Evolutionary conservation across 2,888 invertebrate genomes (phyloP), one percentile per base, ranked within the genome.

Genomic region (Agelastica alni): DNA sequence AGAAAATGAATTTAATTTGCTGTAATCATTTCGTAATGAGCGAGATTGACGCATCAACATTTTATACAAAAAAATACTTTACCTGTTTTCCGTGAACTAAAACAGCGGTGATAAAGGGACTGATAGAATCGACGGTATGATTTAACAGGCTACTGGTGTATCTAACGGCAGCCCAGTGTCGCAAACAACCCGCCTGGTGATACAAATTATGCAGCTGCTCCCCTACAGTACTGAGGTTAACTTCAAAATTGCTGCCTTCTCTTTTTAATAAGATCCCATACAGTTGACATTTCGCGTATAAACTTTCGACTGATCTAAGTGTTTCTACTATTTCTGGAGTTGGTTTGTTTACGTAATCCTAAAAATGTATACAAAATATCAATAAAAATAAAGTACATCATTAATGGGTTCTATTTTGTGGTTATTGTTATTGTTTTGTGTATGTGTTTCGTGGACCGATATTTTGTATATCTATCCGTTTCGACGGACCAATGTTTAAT

Each of bases 51-150:
- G n/a, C n/a, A n/a, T n/a, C n/a, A n/a, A n/a, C n/a, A n/a, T n/a
- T n/a, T n/a, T n/a, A n/a, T n/a, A n/a, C 5, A 18, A 22, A 26
- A n/a, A 26, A 51, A 22, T 14, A 37, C 63, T 57, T 64, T 69
- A 93, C 93, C 85, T 97, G 96, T 78, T 98, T 99, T 58, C 98
- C 98, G 77, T 96, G 92, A 32, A 99, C 99, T 41, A 99, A 83
- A 62, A 99, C 93, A 30, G 95, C 93, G 32, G 99, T 99, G 69
- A 99, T 96, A 72, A 96, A 96, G 3, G 99, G 99, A 77, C 96
- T 96, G 70, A 99, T 93, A 60, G 96, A 96, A 79, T 99, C 98
- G 6, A 98, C 97, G 51, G 94, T 90, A 76, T 98, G 97, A 75
- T 87, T 87, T 55, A 99, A 82, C 51, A 97, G 81, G 66, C 95